phyloP scores from a whole-genome alignment of 2,113 vertebrate genomes.

The Ramphastos sulfuratus region DNA sequence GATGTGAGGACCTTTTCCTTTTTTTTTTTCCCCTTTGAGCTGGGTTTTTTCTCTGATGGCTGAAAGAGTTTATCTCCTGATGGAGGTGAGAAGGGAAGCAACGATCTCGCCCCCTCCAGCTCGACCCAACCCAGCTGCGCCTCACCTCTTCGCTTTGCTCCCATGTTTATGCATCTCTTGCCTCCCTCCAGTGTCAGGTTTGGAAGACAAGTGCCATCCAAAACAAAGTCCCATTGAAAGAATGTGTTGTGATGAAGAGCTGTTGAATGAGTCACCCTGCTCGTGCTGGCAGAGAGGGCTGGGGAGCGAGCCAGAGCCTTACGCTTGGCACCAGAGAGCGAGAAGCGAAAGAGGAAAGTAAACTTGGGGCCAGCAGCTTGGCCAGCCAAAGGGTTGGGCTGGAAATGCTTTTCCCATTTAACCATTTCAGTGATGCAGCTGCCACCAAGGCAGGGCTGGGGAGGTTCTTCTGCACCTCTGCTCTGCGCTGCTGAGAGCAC shows the following conservation, averaged over 20 bases:
- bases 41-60: neutral
- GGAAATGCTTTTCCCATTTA: neutral
- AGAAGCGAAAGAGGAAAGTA: neutral
- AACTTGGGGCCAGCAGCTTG: neutral
- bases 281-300: neutral
- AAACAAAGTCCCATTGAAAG: neutral
- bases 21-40: neutral
- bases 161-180: neutral
- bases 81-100: neutral
- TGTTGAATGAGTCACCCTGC: neutral
- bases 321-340: neutral
- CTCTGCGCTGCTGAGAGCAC: no score
- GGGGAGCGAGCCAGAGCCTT: neutral
- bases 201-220: neutral
- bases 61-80: neutral
- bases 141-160: rapidly evolving
- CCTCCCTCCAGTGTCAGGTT: neutral
- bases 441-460: no score
- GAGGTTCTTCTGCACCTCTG: no score
- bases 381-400: neutral
- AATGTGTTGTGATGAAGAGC: neutral
- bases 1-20: slow-evolving; percentile 1
- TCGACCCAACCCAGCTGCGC: no score
- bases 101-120: neutral
- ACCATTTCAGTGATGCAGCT: neutral